Evolutionary conservation across 2,797 vertebrate species (phyloP).

Genomic region (Mus caroli): DNA sequence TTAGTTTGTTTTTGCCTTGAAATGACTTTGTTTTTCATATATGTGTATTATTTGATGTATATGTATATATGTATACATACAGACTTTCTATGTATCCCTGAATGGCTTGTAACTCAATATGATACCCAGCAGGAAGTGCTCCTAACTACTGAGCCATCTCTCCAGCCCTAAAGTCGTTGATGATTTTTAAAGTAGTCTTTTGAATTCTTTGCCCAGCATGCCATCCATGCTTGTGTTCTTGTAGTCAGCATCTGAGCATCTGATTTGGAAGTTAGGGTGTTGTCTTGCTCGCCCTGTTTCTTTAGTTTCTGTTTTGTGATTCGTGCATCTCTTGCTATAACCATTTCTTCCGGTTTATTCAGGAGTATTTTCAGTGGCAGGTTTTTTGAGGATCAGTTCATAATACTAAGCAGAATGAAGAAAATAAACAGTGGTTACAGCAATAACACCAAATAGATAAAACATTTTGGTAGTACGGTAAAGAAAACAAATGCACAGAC

Average conservation of each 20-base stretch:
- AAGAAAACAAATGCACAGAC: not conserved
- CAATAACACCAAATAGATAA: not conserved
- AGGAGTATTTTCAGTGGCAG: not conserved
- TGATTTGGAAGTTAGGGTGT: not conserved
- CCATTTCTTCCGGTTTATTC: not conserved
- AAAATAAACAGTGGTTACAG: not conserved
- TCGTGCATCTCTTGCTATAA: not conserved
- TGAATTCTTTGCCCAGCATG: not conserved
- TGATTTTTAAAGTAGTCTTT: not conserved
- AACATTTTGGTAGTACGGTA: not conserved
- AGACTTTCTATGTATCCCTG: not conserved
- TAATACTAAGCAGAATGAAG: not conserved
- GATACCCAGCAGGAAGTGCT: not conserved
- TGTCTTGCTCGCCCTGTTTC: not conserved
- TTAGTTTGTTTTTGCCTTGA: not conserved
- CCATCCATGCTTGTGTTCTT: not conserved
- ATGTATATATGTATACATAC: too few relatives aligned
- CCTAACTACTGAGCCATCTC: not conserved
- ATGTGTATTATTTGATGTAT: too few relatives aligned
- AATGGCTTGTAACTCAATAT: not conserved
- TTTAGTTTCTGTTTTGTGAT: not conserved
- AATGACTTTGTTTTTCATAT: not conserved
- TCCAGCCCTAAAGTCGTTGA: not conserved
- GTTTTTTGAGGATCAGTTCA: not conserved
- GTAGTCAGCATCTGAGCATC: not conserved